phyloP scores from a whole-genome alignment of 1,140 invertebrate genomes.

The Drosophila parabipectinata region DNA sequence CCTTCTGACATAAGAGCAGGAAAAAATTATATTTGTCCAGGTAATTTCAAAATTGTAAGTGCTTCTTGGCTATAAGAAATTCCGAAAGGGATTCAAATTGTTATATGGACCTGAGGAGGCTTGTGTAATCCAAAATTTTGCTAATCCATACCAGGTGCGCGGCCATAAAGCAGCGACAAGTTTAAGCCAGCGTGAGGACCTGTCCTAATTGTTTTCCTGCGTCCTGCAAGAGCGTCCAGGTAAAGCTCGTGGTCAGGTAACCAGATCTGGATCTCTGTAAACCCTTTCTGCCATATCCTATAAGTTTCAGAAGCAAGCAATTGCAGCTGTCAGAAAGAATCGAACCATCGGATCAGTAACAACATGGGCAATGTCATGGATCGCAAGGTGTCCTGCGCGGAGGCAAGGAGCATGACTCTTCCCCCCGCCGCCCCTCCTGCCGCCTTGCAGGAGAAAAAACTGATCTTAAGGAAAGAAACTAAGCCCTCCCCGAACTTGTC shows the following conservation, averaged over 20 bases:
- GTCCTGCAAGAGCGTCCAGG: constrained; percentile 7
- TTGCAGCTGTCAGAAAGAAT: constrained; percentile 56
- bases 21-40: constrained; percentile 6
- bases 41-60: background rate
- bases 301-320: constrained; percentile 30
- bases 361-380: constrained; percentile 61
- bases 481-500: constrained; percentile 26
- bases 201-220: background rate
- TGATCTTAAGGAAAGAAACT: background rate
- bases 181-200: constrained; percentile 2
- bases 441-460: background rate
- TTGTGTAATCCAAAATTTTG: constrained; percentile 15
- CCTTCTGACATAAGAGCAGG: background rate
- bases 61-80: constrained; percentile 16
- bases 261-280: background rate
- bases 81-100: background rate
- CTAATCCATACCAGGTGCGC: constrained; percentile 52
- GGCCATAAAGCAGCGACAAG: constrained; percentile 23
- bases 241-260: constrained; percentile 35
- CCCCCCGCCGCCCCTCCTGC: background rate
- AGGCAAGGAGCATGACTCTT: constrained; percentile 15
- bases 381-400: constrained; percentile 31
- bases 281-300: constrained; percentile 11
- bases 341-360: constrained; percentile 23
- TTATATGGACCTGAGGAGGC: constrained; percentile 8